Base-by-base conservation (phyloP, 35 echinoderm and acorn worm species). In the Patiria miniata region DNA sequence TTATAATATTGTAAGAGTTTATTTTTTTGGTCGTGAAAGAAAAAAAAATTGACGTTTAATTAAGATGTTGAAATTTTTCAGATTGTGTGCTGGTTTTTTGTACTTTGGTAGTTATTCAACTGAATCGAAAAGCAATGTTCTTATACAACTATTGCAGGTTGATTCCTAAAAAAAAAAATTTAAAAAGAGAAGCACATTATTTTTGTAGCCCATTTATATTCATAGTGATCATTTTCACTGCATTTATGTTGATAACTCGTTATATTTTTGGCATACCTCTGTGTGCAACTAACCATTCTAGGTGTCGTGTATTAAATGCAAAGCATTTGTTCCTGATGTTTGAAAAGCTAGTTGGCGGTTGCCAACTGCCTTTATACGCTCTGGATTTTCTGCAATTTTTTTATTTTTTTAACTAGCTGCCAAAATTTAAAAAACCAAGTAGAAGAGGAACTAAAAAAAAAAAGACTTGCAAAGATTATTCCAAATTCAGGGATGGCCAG, bases 61-160 rank as follows among this genome's bases (percentile, higher is more conserved):
- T 84, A 84, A 50, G 57, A 84, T 84, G 82, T 84, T 84, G 52
- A 84, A 84, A 37, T 82, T 84, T n/a, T 84, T 84, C 57, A 58
- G 82, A 84, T 58, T 84, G 82, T 84, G 82, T 84, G 82, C 82
- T 84, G 65, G 65, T 73, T 84, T 78, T 84, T 84, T 84, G 82
- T 84, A 84, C 82, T 84, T 84, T 53, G 82, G 82, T 53, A 84
- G 30, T 78, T 22, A 84, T 36, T 51, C 40, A 84, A 21, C 51
- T 21, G 53, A 58, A 84, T 59, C 16, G 82, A 84, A 32, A 84
- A 84, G 82, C 82, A 84, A 84, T 84, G 82, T 60, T 84, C 57
- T 34, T 58, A 84, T 53, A 82, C 82, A 84, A 59, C 51, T 84
- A 59, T 53, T 58, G 51, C 80, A 84, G 44, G 53, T 84, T 84